Conservation (phyloP, 2,113 vertebrate species). For the Hippocampus comes region DNA sequence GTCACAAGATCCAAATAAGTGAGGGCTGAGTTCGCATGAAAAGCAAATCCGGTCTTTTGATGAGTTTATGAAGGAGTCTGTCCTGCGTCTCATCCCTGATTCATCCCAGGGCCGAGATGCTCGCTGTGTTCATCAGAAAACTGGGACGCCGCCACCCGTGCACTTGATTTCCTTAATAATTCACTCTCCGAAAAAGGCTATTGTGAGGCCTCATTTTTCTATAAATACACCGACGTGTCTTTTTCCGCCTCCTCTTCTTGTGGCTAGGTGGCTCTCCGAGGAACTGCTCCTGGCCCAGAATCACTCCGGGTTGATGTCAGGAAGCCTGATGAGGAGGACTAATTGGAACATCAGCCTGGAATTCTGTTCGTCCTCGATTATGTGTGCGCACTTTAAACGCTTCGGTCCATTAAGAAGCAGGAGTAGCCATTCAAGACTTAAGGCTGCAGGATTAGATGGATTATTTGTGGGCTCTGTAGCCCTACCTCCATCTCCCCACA, state of each 20-base stretch:
- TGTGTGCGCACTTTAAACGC: constrained; percentile 24
- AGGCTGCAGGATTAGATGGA: constrained; percentile 71
- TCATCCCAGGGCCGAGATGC: constrained; percentile 64
- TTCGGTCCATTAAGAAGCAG: constrained; percentile 52
- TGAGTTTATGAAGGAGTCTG: constrained; percentile 23
- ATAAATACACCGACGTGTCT: constrained; percentile 74
- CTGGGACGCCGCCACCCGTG: constrained; percentile 73
- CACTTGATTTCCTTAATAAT: constrained; percentile 77
- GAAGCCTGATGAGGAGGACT: constrained; percentile 63
- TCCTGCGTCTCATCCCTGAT: constrained; percentile 68
- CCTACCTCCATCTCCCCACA: constrained; percentile 33
- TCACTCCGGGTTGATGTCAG: constrained; percentile 61
- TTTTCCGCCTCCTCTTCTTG: constrained; percentile 62
- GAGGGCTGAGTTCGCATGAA: neutral
- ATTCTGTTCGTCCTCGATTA: constrained; percentile 23
- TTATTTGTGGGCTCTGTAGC: constrained; percentile 65
- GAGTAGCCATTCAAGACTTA: constrained; percentile 64
- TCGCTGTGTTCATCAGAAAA: constrained; percentile 75
- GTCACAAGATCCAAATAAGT: constrained; percentile 23
- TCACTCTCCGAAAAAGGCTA: constrained; percentile 76
- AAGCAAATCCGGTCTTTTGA: constrained; percentile 34
- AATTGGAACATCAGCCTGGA: constrained; percentile 69
- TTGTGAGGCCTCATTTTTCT: constrained; percentile 80
- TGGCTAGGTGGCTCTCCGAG: constrained; percentile 72
- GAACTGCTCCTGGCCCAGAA: constrained; percentile 77